These are phyloP conservation scores for Luehdorfia chinensis DNA, from an alignment of 1,140 invertebrate genomes.

Conservation along the genomic window DNA sequence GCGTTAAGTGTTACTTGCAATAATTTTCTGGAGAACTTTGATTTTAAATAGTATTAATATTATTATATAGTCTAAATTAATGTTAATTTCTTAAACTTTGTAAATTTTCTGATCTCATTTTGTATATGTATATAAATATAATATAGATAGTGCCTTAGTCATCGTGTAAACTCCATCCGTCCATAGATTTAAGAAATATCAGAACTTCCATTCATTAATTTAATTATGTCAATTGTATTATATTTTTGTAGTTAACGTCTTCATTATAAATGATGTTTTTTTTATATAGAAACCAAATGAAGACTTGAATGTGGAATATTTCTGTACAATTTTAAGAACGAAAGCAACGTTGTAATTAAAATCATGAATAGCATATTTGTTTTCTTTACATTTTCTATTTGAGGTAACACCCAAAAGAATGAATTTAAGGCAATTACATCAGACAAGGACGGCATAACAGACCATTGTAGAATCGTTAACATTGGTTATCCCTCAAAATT, in stretches of 20 bases:
- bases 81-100: conserved; percentile 33
- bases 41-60: conserved; percentile 28
- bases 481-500: too few relatives aligned
- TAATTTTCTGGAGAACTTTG: conserved; percentile 21
- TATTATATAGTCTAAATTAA: conserved; percentile 44
- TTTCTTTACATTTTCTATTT: conserved; percentile 11
- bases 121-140: conserved; percentile 54
- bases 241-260: background rate
- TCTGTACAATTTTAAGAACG: conserved; percentile 3
- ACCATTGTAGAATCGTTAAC: too few relatives aligned
- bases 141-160: conserved; percentile 44
- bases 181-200: conserved; percentile 12
- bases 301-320: conserved; percentile 5
- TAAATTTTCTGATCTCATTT: conserved; percentile 69
- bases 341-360: conserved; percentile 10
- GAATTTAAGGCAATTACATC: too few relatives aligned
- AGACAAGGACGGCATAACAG: too few relatives aligned
- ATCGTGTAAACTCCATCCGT: conserved; percentile 46
- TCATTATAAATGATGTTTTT: conserved; percentile 1
- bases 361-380: conserved; percentile 7
- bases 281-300: background rate
- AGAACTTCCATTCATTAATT: background rate
- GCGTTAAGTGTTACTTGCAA: conserved; percentile 12
- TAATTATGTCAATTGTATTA: background rate
- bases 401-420: too few relatives aligned